Conservation (phyloP, 2,113 vertebrate genomes). For the Psettodes erumei region DNA sequence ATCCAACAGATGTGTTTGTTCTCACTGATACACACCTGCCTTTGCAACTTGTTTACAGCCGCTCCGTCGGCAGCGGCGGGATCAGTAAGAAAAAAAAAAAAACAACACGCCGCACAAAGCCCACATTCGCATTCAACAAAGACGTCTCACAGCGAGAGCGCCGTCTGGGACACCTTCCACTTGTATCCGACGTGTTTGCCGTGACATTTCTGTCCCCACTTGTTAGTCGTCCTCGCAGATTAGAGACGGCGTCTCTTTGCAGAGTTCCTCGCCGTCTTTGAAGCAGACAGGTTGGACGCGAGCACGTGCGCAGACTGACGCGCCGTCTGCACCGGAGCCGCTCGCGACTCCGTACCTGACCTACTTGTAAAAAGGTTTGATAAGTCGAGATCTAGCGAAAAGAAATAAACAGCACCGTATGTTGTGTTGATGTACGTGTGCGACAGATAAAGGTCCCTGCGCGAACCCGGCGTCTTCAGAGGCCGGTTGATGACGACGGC, state of each 20-base stretch:
- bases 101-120: not conserved
- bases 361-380: slow-evolving; percentile 29
- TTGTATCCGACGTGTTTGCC: not conserved
- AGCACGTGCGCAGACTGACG: too few species aligned
- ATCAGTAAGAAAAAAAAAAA: too few species aligned
- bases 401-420: too few species aligned
- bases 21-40: not conserved
- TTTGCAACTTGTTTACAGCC: slow-evolving; percentile 41
- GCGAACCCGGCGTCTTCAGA: too few species aligned
- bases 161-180: not conserved
- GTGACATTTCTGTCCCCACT: slow-evolving; percentile 29
- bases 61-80: not conserved
- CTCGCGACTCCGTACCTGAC: too few species aligned
- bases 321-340: too few species aligned
- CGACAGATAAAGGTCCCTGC: too few species aligned
- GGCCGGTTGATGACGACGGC: too few species aligned
- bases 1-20: not conserved
- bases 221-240: slow-evolving; percentile 26
- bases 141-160: too few species aligned
- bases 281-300: too few species aligned
- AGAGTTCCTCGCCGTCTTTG: too few species aligned
- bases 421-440: too few species aligned
- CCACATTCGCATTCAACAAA: slow-evolving; percentile 13
- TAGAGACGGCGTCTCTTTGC: not conserved
- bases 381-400: not conserved